Evolutionary conservation across 2,888 invertebrate genomes (phyloP).

Genomic region (Synanthedon tipuliformis): DNA sequence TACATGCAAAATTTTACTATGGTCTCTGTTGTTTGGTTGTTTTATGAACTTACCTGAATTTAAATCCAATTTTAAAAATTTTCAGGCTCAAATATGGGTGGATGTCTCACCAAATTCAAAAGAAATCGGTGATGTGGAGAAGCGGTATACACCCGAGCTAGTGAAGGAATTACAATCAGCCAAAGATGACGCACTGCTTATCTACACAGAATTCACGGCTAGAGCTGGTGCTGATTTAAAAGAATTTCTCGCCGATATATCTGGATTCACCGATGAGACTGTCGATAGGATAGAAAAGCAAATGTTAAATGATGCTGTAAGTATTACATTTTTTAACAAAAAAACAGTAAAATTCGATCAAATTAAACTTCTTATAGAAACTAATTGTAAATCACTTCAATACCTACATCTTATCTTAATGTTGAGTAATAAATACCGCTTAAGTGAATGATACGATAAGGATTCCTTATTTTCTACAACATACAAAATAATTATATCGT

Average conservation of each 20-base stretch:
- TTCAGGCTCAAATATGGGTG: slow-evolving; percentile 21
- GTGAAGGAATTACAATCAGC: slow-evolving; percentile 25
- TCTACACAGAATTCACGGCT: slow-evolving; percentile 48
- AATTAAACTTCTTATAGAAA: too few species aligned
- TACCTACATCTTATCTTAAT: too few species aligned
- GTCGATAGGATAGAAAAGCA: slow-evolving; percentile 12
- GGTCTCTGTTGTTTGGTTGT: too few species aligned
- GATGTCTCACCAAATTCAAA: slow-evolving; percentile 17
- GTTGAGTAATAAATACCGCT: too few species aligned
- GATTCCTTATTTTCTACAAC: too few species aligned
- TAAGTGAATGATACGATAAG: too few species aligned
- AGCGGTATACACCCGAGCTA: slow-evolving; percentile 31
- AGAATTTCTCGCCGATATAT: slow-evolving; percentile 34
- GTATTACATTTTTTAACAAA: slow-evolving; percentile 8
- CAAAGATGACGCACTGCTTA: slow-evolving; percentile 34
- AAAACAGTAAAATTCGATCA: background rate
- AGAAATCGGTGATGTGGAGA: slow-evolving; percentile 25
- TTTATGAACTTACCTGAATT: too few species aligned
- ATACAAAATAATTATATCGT: too few species aligned
- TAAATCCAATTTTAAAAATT: background rate
- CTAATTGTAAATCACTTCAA: too few species aligned
- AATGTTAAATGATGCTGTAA: slow-evolving; percentile 25
- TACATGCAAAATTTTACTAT: too few species aligned
- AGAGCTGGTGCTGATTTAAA: slow-evolving; percentile 35
- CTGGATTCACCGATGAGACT: slow-evolving; percentile 24